Percentiles rank a stretch among this genome's conserved stretches.
These are phyloP conservation scores for Trichogramma pretiosum DNA, from an alignment of 1,140 invertebrate species.

Conservation along the genomic window DNA sequence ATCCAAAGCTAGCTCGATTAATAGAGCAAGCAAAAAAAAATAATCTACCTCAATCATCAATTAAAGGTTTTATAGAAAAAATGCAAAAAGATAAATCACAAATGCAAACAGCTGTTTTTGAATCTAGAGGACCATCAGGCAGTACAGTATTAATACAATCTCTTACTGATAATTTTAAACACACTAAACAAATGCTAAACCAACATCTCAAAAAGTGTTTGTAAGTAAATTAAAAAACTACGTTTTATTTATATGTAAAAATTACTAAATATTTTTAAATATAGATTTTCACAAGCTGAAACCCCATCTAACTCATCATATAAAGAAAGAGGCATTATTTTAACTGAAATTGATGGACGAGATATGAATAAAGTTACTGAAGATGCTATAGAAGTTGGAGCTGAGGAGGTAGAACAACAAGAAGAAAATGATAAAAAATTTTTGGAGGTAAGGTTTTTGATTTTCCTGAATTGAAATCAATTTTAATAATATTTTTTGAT, in stretches of 20 bases:
- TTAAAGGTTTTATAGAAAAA: conserved; percentile 51
- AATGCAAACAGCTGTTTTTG: conserved; percentile 31
- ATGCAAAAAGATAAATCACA: conserved; percentile 34
- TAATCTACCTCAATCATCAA: conserved; percentile 51
- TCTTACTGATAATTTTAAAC: conserved; percentile 34
- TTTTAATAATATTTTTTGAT: conserved; percentile 17
- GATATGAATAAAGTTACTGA: conserved; percentile 49
- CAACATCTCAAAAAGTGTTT: conserved; percentile 42
- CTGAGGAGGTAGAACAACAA: conserved; percentile 52
- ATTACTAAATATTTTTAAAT: too few relatives aligned
- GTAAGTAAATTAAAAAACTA: conserved; percentile 31
- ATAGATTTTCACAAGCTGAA: conserved; percentile 18
- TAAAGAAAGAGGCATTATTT: conserved; percentile 46
- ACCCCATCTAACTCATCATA: conserved; percentile 40
- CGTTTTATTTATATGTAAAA: too few relatives aligned
- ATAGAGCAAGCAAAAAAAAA: conserved; percentile 52
- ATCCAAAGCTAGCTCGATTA: conserved; percentile 46
- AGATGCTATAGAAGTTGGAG: conserved; percentile 53
- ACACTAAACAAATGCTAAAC: conserved; percentile 34
- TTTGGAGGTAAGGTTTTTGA: conserved; percentile 32
- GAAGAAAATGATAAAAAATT: conserved; percentile 34
- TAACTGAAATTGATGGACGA: conserved; percentile 30
- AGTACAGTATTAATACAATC: conserved; percentile 39
- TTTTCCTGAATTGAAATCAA: neutral
- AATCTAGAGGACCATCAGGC: conserved; percentile 43